Base-by-base conservation (phyloP, 2,797 vertebrate genomes). In the Pempheris klunzingeri region DNA sequence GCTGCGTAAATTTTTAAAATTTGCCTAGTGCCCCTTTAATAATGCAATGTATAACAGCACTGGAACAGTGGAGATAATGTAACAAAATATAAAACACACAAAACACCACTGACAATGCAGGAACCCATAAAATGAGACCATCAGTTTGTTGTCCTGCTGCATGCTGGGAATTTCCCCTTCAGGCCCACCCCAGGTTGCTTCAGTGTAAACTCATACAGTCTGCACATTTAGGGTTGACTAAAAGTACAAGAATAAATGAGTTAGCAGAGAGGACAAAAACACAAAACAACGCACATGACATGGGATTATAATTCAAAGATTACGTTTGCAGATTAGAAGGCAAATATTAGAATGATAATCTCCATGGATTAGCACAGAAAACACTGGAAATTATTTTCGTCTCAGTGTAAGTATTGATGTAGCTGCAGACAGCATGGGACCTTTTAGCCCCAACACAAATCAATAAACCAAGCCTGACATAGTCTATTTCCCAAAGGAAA, bases 291-390 rank as follows among this genome's bases (percentile, higher is more conserved):
- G 63, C 69, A 58, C 26, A 87, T 85, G 55, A 84, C 32, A 64
- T 32, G 14, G 60, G 79, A 75, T 91, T 90, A 83, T 85, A 61
- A 89, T 74, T 60, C 22, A 77, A 62, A 87, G 87, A 92, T 92
- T 90, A 90, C 62, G 34, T 22, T 43, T 41, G 9, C 66, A 80
- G 89, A 93, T 86, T 89, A 89, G 71, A 82, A 72, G 70, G 73
- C 60, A 80, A 82, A 87, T 77, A 86, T 78, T 70, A 76, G 71
- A 84, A 73, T 20, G 22, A 89, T 91, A 91, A 93, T 93, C 90
- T 82, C 18, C 38, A 41, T 75, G 82, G 81, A 84, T 85, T 86
- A 83, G 62, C 62, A 74, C 62, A 87, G 53, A 60, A 88, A 83
- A 62, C 52, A 55, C 41, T 50, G 28, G 8, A 77, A 4, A 65